Evolutionary conservation across 1,140 invertebrate species (phyloP).

Genomic region (Tetragonula clypearis): DNA sequence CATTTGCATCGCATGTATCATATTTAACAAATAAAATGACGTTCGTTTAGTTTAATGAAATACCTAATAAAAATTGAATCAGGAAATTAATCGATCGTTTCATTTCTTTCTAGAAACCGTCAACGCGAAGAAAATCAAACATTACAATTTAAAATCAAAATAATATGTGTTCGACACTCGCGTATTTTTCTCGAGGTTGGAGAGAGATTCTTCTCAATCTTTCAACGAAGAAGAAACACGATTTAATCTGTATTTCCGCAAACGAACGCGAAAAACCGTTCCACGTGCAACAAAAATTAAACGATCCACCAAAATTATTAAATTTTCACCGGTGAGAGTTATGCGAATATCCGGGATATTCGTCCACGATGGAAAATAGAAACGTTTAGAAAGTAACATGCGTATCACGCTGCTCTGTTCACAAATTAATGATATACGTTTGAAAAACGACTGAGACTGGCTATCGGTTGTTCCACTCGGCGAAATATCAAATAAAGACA

Average conservation of each 20-base stretch:
- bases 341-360: neutral
- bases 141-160: neutral
- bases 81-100: neutral
- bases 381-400: neutral
- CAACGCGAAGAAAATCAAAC: neutral
- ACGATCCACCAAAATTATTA: neutral
- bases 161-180: neutral
- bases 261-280: neutral
- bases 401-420: neutral
- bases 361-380: neutral
- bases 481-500: neutral
- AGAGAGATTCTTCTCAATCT: too few species aligned
- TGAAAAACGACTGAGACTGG: neutral
- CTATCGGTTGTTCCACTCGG: neutral
- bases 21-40: neutral
- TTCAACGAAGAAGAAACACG: too few species aligned
- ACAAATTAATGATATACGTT: neutral
- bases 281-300: neutral
- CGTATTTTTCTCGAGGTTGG: neutral
- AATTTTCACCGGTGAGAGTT: neutral
- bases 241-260: too few species aligned
- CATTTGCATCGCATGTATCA: neutral
- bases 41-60: neutral
- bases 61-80: neutral
- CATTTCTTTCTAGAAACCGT: neutral